phyloP scores from a whole-genome alignment of 2,797 vertebrate genomes.

The Kryptopterus vitreolus region DNA sequence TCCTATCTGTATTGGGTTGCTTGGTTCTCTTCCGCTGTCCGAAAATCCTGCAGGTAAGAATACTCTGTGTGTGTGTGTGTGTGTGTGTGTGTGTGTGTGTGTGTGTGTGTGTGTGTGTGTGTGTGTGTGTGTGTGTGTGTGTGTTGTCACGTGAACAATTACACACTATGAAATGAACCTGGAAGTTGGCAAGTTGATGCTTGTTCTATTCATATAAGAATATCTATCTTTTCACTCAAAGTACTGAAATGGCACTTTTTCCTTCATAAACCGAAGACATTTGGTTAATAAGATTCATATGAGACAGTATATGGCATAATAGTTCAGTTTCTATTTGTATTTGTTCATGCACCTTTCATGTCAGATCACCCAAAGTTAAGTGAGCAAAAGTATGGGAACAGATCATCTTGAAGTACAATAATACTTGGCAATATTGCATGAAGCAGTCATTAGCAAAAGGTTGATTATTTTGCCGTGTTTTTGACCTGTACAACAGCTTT shows the following conservation, averaged over 20 bases:
- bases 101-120: not conserved
- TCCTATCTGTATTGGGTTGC: not conserved
- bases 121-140: not conserved
- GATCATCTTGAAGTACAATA: no score
- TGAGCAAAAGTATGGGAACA: no score
- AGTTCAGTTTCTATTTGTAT: not conserved
- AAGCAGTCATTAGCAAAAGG: no score
- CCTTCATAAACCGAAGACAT: not conserved
- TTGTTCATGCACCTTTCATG: not conserved
- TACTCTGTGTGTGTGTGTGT: not conserved
- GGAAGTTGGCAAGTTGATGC: not conserved
- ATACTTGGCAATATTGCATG: not conserved
- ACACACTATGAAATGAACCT: not conserved
- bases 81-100: not conserved
- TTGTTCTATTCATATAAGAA: not conserved
- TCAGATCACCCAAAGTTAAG: not conserved
- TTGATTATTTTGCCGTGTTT: no score
- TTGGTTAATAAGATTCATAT: not conserved
- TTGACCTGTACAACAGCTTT: no score
- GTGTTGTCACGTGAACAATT: not conserved
- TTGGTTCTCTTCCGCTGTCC: not conserved
- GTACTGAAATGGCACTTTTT: not conserved
- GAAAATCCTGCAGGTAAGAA: not conserved
- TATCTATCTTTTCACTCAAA: not conserved
- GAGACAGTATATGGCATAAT: not conserved